These are phyloP conservation scores for Aphaenogaster rudis DNA, from an alignment of 1,140 invertebrate genomes.

Conservation along the genomic window DNA sequence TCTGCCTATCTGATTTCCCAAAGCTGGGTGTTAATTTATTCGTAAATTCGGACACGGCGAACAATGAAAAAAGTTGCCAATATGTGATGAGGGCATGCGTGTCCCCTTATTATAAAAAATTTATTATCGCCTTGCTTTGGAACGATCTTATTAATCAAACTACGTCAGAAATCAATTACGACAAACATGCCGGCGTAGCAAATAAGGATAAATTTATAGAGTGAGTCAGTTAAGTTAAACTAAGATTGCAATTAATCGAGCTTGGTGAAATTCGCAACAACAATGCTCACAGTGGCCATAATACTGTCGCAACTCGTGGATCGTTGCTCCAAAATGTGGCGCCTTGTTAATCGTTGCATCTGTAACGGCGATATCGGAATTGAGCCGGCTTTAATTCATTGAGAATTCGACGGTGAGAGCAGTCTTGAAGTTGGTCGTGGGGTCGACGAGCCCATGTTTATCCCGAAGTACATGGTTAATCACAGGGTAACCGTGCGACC, in stretches of 20 bases:
- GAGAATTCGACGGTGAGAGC: constrained; percentile 53
- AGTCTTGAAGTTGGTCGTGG: constrained; percentile 68
- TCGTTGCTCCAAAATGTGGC: constrained; percentile 27
- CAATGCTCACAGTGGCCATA: neutral
- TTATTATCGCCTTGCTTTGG: neutral
- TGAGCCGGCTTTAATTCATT: constrained; percentile 54
- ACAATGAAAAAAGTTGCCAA: constrained; percentile 13
- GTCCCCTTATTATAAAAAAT: neutral
- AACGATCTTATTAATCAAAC: neutral
- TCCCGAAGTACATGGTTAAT: constrained; percentile 76
- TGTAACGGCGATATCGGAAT: constrained; percentile 10
- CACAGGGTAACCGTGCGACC: constrained; percentile 76
- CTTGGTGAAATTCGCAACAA: neutral
- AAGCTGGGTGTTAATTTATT: constrained; percentile 59
- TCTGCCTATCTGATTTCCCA: neutral
- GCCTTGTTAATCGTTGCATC: constrained; percentile 43
- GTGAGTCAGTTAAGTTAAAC: constrained; percentile 18
- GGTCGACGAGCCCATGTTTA: constrained; percentile 71
- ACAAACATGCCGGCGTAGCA: neutral
- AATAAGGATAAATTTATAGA: constrained; percentile 11
- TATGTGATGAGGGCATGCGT: neutral
- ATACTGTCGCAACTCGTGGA: constrained; percentile 26
- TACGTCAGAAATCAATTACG: neutral
- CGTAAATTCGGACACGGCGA: constrained; percentile 40
- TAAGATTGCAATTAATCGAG: constrained; percentile 26